Evolutionary conservation across 2,113 vertebrate genomes (phyloP).

Genomic region (Trogon melanurus): DNA sequence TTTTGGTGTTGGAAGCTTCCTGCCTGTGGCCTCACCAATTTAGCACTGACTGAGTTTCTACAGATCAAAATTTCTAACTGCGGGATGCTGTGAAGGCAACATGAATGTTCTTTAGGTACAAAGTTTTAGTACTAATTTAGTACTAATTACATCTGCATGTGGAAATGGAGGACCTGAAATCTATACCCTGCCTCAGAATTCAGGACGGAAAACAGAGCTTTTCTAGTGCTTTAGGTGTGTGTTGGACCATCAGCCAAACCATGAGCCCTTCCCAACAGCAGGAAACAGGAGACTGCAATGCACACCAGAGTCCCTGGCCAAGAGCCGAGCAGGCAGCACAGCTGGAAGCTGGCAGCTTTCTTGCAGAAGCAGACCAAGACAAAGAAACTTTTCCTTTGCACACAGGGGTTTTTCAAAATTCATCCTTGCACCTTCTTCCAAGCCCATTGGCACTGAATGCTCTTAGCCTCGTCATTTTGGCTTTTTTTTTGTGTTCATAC

Average conservation of each 20-base stretch:
- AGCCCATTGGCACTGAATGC: neutral
- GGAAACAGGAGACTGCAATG: neutral
- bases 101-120: neutral
- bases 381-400: neutral
- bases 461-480: neutral
- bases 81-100: neutral
- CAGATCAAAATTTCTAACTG: neutral
- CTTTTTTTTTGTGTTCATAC: neutral
- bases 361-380: neutral
- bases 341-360: neutral
- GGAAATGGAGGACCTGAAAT: neutral
- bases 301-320: fast-evolving
- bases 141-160: neutral
- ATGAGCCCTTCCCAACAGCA: neutral
- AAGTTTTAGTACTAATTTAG: neutral
- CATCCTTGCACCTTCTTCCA: neutral
- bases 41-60: neutral
- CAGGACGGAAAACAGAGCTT: neutral
- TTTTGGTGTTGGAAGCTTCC: neutral
- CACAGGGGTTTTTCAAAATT: neutral
- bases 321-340: neutral
- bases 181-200: neutral
- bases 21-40: neutral
- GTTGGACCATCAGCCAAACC: neutral
- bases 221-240: neutral